phyloP scores from a whole-genome alignment of 2,113 vertebrate genomes.

The Odobenus rosmarus region DNA sequence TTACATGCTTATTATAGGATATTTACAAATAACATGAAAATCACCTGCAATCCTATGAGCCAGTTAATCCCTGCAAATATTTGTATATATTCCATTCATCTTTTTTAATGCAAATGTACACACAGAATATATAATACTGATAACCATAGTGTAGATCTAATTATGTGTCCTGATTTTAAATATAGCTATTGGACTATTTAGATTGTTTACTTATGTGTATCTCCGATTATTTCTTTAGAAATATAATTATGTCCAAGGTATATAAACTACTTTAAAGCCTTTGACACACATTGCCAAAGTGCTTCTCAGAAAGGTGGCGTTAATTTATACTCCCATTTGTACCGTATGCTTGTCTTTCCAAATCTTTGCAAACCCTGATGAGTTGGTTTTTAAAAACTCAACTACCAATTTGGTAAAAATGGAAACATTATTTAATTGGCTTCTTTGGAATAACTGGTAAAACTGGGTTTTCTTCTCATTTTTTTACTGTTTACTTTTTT shows the following conservation, averaged over 20 bases:
- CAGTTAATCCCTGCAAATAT: background rate
- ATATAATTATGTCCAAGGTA: background rate
- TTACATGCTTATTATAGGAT: background rate
- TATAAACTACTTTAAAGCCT: no score
- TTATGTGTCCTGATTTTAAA: background rate
- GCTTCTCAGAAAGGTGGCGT: background rate
- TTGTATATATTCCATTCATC: background rate
- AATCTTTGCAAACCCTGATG: background rate
- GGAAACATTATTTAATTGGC: background rate
- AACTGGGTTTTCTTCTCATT: background rate
- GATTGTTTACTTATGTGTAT: background rate
- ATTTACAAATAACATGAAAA: background rate
- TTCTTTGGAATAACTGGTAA: background rate
- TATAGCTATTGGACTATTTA: background rate
- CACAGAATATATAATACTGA: background rate
- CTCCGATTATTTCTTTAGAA: background rate
- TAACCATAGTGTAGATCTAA: background rate
- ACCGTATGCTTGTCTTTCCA: background rate
- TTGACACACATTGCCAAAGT: no score
- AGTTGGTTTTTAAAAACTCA: background rate
- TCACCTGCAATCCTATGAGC: background rate
- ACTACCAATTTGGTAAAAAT: background rate
- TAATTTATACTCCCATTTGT: background rate
- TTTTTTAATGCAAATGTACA: background rate
- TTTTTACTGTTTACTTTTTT: background rate